phyloP scores from a whole-genome alignment of 1,140 invertebrate species.

The Palaemon carinicauda region DNA sequence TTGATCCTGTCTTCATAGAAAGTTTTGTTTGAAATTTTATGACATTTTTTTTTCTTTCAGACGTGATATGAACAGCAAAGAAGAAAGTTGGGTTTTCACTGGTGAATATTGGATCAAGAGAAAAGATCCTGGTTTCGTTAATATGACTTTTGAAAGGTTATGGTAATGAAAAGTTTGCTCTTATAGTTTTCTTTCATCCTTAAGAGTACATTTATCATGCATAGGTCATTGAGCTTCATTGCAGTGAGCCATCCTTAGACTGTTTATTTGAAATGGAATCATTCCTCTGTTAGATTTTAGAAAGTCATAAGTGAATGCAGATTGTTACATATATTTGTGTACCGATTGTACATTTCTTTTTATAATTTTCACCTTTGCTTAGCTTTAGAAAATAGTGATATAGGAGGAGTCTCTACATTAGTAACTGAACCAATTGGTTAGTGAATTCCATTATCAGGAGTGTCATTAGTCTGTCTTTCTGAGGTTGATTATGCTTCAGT shows the following conservation, averaged over 20 bases:
- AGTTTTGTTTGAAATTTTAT: neutral
- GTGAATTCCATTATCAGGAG: too few relatives aligned
- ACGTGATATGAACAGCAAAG: slow-evolving; percentile 62
- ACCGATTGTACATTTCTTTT: neutral
- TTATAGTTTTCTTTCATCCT: neutral
- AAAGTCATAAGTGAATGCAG: neutral
- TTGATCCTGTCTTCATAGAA: too few relatives aligned
- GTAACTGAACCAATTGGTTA: too few relatives aligned
- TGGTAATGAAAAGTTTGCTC: slow-evolving; percentile 21
- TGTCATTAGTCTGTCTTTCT: too few relatives aligned
- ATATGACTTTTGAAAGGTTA: slow-evolving; percentile 58
- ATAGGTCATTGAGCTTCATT: neutral
- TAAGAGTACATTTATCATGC: neutral
- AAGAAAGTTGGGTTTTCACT: slow-evolving; percentile 73
- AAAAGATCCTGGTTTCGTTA: slow-evolving; percentile 59
- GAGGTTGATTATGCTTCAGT: too few relatives aligned
- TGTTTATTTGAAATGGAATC: too few relatives aligned
- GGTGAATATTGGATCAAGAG: slow-evolving; percentile 70
- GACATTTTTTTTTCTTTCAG: slow-evolving; percentile 11
- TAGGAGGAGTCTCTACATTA: too few relatives aligned
- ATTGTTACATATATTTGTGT: neutral
- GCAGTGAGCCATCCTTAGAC: too few relatives aligned
- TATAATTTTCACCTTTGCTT: too few relatives aligned
- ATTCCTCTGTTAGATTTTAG: neutral
- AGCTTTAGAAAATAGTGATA: too few relatives aligned